These are phyloP conservation scores for Drosophila neutralis DNA, from an alignment of 2,888 invertebrate species.

Conservation along the genomic window DNA sequence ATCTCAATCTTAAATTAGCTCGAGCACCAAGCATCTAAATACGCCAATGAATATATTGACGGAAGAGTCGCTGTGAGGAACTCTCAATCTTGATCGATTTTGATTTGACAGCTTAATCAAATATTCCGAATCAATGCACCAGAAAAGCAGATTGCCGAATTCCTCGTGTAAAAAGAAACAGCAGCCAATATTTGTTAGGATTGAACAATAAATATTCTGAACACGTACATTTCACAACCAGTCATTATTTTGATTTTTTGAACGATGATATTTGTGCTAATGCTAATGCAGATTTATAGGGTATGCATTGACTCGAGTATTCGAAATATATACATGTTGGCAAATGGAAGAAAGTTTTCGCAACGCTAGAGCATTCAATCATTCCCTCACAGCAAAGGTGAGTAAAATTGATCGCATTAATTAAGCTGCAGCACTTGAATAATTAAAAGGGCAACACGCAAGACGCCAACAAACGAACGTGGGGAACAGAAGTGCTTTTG, in stretches of 20 bases:
- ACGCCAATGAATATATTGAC: neutral
- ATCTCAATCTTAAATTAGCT: neutral
- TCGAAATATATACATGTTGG: neutral
- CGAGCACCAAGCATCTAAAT: neutral
- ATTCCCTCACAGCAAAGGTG: slow-evolving; percentile 17
- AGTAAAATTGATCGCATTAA: slow-evolving; percentile 31
- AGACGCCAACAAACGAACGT: neutral
- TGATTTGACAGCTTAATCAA: neutral
- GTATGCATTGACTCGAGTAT: neutral
- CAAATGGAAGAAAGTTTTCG: slow-evolving; percentile 29
- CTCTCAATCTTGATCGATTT: neutral
- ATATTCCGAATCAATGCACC: neutral
- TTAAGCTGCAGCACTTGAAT: slow-evolving; percentile 43
- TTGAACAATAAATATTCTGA: neutral
- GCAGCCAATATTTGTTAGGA: neutral
- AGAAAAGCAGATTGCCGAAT: neutral
- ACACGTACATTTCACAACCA: neutral
- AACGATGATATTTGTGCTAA: neutral
- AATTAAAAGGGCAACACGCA: slow-evolving; percentile 52
- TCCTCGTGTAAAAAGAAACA: neutral
- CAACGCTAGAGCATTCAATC: slow-evolving; percentile 21
- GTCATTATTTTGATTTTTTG: neutral
- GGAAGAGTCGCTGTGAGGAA: neutral
- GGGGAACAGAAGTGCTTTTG: slow-evolving; percentile 12
- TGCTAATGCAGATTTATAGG: neutral